A percentile compares a stretch with the other conserved stretches of the same genome.
Conservation (phyloP, 2,888 invertebrate genomes). For the Sesia bembeciformis region DNA sequence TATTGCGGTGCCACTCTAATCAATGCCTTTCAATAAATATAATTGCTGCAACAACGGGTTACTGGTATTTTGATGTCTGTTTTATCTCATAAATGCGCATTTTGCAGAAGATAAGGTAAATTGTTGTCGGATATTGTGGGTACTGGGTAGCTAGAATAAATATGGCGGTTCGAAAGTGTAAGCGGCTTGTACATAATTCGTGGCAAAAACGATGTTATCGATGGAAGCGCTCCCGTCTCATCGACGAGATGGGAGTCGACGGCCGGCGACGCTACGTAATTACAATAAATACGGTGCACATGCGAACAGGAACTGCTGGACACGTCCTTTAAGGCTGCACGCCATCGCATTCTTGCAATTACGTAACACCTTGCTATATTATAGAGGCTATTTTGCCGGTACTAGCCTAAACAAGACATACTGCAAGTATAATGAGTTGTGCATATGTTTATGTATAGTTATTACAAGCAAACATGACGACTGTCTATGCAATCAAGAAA, state of each 20-base stretch:
- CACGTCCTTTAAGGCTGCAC: conserved; percentile 28
- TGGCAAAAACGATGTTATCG: conserved; percentile 33
- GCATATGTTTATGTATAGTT: neutral
- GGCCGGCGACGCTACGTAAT: conserved; percentile 41
- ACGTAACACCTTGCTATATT: conserved; percentile 31
- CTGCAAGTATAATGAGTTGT: neutral
- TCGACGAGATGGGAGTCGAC: conserved; percentile 22
- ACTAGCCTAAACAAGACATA: neutral
- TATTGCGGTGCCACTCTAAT: conserved; percentile 49
- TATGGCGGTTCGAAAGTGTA: conserved; percentile 20
- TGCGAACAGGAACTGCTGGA: conserved; percentile 44
- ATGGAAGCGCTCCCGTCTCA: conserved; percentile 29
- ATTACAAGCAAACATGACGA: too few species aligned
- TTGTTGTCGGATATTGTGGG: neutral
- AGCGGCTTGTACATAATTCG: conserved; percentile 35
- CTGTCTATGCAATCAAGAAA: too few species aligned
- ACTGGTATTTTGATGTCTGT: neutral
- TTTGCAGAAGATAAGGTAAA: neutral
- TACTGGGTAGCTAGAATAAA: neutral
- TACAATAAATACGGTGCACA: conserved; percentile 63
- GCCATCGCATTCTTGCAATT: conserved; percentile 47
- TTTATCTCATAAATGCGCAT: neutral
- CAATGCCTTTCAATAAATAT: conserved; percentile 26
- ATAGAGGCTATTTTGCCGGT: neutral
- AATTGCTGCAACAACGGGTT: conserved; percentile 1